Percentiles rank a stretch among this genome's conserved stretches.
These are phyloP conservation scores for Allophyes oxyacanthae DNA, from an alignment of 2,888 invertebrate species.

Conservation along the genomic window DNA sequence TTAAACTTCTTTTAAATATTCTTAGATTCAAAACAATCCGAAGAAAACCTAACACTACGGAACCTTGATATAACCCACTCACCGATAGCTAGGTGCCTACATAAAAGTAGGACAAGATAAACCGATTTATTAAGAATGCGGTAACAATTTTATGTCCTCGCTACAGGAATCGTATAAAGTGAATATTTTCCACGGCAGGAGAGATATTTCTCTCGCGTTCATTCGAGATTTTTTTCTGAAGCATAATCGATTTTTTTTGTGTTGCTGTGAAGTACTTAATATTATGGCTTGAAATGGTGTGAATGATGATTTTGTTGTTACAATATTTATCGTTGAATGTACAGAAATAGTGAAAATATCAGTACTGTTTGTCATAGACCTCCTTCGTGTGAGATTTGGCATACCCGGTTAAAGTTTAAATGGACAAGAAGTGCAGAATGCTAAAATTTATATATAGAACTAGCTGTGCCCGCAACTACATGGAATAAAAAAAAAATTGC, in stretches of 20 bases:
- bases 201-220: constrained; percentile 25
- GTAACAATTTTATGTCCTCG: constrained; percentile 70
- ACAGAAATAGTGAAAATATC: too few relatives aligned
- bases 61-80: constrained; percentile 8
- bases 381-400: too few relatives aligned
- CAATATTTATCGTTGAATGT: too few relatives aligned
- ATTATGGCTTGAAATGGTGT: background rate
- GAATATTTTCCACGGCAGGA: constrained; percentile 62
- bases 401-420: too few relatives aligned
- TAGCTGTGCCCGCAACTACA: too few relatives aligned
- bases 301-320: too few relatives aligned
- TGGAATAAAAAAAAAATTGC: too few relatives aligned
- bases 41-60: constrained; percentile 5
- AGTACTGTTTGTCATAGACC: too few relatives aligned
- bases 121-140: constrained; percentile 70
- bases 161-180: constrained; percentile 70
- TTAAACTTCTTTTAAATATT: too few relatives aligned
- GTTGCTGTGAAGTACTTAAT: background rate
- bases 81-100: background rate
- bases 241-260: constrained; percentile 16
- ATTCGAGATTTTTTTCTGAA: constrained; percentile 16
- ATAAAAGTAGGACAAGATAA: constrained; percentile 53
- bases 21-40: too few relatives aligned
- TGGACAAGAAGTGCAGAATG: too few relatives aligned
- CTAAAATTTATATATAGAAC: too few relatives aligned